phyloP scores from a whole-genome alignment of 2,888 invertebrate species.

The Druceiella hillmani region DNA sequence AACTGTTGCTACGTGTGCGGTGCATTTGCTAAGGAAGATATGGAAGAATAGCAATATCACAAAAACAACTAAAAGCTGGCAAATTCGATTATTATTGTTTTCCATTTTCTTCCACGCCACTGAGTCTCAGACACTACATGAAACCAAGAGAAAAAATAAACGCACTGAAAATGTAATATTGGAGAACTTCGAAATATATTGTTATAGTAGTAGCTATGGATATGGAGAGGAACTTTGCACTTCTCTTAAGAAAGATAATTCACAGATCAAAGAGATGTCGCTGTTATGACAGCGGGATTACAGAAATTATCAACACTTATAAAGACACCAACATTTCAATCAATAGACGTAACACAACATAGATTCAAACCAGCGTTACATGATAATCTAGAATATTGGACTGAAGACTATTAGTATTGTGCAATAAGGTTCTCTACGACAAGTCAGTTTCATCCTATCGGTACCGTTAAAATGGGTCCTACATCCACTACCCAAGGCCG shows the following conservation, averaged over 20 bases:
- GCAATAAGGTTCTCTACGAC: constrained; percentile 41
- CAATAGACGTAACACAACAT: constrained; percentile 33
- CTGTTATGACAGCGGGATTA: constrained; percentile 33
- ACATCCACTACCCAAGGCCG: constrained; percentile 34
- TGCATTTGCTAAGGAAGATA: constrained; percentile 38
- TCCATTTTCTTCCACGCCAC: constrained; percentile 36
- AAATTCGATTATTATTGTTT: constrained; percentile 35
- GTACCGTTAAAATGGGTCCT: constrained; percentile 43
- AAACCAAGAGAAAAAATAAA: too few relatives aligned
- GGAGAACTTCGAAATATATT: too few relatives aligned
- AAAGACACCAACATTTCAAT: constrained; percentile 34
- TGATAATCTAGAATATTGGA: constrained; percentile 32
- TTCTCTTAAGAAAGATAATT: constrained; percentile 41
- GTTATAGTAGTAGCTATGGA: too few relatives aligned
- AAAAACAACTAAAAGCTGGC: constrained; percentile 42
- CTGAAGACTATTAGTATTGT: constrained; percentile 42
- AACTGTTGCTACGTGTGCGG: too few relatives aligned
- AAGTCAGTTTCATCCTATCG: constrained; percentile 43
- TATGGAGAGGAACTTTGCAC: too few relatives aligned
- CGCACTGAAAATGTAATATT: too few relatives aligned
- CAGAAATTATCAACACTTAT: constrained; percentile 35
- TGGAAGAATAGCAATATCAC: constrained; percentile 40
- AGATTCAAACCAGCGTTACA: constrained; percentile 36
- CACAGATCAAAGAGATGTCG: constrained; percentile 36
- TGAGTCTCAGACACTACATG: constrained; percentile 41